Percentiles rank a stretch among this genome's conserved stretches.
These are phyloP conservation scores for Lepus townsendii DNA, from an alignment of 2,797 vertebrate genomes.

Conservation along the genomic window DNA sequence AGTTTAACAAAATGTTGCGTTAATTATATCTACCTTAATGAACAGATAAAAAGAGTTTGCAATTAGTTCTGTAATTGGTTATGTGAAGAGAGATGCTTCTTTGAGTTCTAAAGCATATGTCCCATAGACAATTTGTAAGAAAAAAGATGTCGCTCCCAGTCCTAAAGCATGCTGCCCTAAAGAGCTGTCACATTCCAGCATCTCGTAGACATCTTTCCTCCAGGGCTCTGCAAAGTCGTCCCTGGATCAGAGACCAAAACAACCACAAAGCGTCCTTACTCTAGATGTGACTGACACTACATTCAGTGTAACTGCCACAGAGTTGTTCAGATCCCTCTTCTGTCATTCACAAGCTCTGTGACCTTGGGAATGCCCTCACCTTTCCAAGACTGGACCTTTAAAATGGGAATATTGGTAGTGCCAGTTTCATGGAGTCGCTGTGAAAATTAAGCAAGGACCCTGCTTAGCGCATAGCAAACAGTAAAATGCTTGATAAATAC, in stretches of 20 bases:
- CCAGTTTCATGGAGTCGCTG: neutral
- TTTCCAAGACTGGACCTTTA: neutral
- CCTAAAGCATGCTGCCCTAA: neutral
- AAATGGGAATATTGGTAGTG: neutral
- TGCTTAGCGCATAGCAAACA: neutral
- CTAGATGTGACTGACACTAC: neutral
- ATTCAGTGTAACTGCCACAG: neutral
- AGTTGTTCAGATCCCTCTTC: neutral
- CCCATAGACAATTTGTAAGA: conserved; percentile 12
- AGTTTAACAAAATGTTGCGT: conserved; percentile 77
- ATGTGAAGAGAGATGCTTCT: conserved; percentile 66
- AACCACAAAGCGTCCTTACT: neutral
- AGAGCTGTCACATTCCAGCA: neutral
- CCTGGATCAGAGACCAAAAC: neutral
- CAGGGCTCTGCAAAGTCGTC: neutral
- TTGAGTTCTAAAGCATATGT: conserved; percentile 26
- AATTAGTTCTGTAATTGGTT: conserved; percentile 80
- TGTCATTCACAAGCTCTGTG: neutral
- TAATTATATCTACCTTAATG: conserved; percentile 83
- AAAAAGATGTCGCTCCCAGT: neutral
- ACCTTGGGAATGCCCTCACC: neutral
- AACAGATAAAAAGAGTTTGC: conserved; percentile 79
- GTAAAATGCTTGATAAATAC: neutral
- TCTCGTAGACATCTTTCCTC: neutral
- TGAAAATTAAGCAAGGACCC: neutral